Conservation (phyloP, 2,888 invertebrate species). For the Ceraclea dissimilis region DNA sequence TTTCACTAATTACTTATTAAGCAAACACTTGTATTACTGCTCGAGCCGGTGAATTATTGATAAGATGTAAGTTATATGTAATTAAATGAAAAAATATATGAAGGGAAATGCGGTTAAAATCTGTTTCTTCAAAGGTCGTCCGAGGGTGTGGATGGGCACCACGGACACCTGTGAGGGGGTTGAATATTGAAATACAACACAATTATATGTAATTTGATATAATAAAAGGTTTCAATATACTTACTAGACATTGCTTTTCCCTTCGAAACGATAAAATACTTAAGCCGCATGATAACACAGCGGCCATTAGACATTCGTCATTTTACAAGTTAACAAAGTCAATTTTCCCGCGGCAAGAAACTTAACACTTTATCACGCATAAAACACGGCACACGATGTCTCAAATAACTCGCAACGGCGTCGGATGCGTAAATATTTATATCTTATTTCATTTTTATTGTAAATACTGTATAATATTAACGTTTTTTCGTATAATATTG, state of each 20-base stretch:
- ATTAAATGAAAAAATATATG: too few relatives aligned
- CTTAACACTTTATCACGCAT: not conserved
- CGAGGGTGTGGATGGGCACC: too few relatives aligned
- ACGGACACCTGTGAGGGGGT: too few relatives aligned
- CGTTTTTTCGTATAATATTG: slow-evolving; percentile 1
- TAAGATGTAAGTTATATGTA: too few relatives aligned
- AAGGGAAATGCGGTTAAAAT: too few relatives aligned
- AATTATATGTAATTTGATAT: too few relatives aligned
- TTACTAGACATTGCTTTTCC: not conserved
- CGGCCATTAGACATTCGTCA: slow-evolving; percentile 21
- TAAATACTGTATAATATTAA: slow-evolving; percentile 1
- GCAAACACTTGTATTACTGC: too few relatives aligned
- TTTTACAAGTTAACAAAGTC: slow-evolving; percentile 18
- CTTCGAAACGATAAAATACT: not conserved
- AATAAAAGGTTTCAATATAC: not conserved
- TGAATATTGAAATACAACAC: too few relatives aligned
- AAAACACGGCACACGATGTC: too few relatives aligned
- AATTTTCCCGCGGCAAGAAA: slow-evolving; percentile 20
- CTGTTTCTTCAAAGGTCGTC: too few relatives aligned
- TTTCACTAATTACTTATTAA: too few relatives aligned
- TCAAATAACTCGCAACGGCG: not conserved
- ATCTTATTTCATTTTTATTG: slow-evolving; percentile 12
- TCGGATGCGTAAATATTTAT: slow-evolving; percentile 3
- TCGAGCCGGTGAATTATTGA: too few relatives aligned
- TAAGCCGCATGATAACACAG: slow-evolving; percentile 22